Evolutionary conservation across 2,113 vertebrate genomes (phyloP), one percentile per base, ranked within the genome.

Genomic region (Junco hyemalis): DNA sequence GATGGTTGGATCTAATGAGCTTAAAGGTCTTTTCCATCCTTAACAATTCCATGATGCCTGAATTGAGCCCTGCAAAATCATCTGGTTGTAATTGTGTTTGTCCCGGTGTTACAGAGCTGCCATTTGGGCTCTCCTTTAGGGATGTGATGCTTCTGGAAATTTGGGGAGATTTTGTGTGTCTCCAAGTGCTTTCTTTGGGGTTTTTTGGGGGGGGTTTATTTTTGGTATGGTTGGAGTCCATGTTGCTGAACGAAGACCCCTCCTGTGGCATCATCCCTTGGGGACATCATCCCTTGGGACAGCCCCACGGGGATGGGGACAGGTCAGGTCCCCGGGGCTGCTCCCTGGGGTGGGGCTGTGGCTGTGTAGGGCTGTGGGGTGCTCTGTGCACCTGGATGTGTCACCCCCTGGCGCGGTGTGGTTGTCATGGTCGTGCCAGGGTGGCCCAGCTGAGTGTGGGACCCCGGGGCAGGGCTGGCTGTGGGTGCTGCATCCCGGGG

Each of bases 331-430:
- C 12, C 51, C 2, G 4, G 1, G 59, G 78, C 47, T 61, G 85
- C 66, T 60, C 45, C 0, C 0, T 15, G 51, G 60, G 38, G 5
- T 20, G 35, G 44, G 50, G 68, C 36, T 2, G 8, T 4, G 35
- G 16, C 1, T 4, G 15, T 11, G 50, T 29, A 11, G 11, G 5
- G 50, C 1, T 1, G 8, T 6, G 50, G 33, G 28, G 8, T 25
- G 48, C 25, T 8, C 44, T 47, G 1, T 23, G 53, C 64, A 60
- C 40, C 69, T 33, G 80, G 5, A 35, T 44, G n/a, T 54, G 40
- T 54, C 4, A 0, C 56, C 42, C 33, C 26, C 35, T 6, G 48
- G 8, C 29, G 26, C 22, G 54, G 22, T 1, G 4, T 5, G 31
- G 31, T 18, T 22, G 40, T 20, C 12, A 1, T 28, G 61, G 17